Percentiles rank a stretch among this genome's conserved stretches.
phyloP scores from a whole-genome alignment of 2,888 invertebrate species.

The Andrena praecox region DNA sequence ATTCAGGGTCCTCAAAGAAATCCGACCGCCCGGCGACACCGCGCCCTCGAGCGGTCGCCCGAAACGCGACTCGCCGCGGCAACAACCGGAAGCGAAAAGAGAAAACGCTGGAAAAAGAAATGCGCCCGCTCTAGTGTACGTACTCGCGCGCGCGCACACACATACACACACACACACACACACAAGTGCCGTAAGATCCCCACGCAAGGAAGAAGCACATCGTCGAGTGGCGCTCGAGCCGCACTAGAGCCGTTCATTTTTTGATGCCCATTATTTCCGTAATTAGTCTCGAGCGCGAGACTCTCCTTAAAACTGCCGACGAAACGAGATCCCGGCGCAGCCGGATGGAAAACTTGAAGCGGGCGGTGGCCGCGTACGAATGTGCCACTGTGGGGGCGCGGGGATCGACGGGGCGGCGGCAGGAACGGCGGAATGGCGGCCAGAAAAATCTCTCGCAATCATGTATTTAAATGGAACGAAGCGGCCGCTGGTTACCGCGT shows the following conservation, averaged over 20 bases:
- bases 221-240: conserved; percentile 34
- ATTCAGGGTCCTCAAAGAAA: background rate
- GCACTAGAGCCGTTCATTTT: conserved; percentile 50
- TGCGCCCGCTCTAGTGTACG: background rate
- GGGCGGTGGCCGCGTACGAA: conserved; percentile 18
- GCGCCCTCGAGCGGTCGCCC: conserved; percentile 10
- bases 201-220: conserved; percentile 17
- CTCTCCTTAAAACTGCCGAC: conserved; percentile 48
- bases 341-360: conserved; percentile 51
- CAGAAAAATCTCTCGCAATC: conserved; percentile 63
- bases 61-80: conserved; percentile 5
- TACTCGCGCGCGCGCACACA: background rate
- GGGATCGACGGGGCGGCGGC: too few species aligned
- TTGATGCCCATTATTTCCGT: conserved; percentile 56
- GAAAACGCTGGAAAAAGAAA: background rate
- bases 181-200: conserved; percentile 37
- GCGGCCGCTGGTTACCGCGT: conserved; percentile 52
- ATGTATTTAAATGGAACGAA: conserved; percentile 65
- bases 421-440: background rate
- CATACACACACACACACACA: background rate
- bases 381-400: background rate
- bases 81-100: background rate
- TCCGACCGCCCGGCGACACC: background rate
- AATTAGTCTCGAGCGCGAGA: conserved; percentile 56
- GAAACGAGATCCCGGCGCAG: conserved; percentile 48